A percentile compares a stretch with the other conserved stretches of the same genome.
Evolutionary conservation across 2,113 vertebrate species (phyloP).

Genomic region (Erinaceus europaeus): DNA sequence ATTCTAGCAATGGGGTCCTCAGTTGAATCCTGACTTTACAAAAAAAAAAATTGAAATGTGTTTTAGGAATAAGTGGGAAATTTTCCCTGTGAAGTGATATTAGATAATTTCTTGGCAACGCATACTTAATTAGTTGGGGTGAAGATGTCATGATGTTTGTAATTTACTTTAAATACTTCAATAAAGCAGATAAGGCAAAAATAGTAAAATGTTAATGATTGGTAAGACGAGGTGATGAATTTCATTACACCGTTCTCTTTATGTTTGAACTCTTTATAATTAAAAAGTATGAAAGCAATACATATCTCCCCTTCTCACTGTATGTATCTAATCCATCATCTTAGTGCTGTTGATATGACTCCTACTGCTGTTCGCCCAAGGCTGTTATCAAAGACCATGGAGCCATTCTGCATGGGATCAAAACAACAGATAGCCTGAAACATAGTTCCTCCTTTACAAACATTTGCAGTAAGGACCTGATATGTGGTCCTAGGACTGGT

Average conservation of each 20-base stretch:
- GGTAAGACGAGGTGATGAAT: neutral
- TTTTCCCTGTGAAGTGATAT: neutral
- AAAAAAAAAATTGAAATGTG: too few species aligned
- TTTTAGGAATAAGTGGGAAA: neutral
- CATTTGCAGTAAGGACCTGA: neutral
- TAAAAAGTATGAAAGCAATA: constrained; percentile 30
- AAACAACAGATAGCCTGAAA: neutral
- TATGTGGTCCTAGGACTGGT: fast-evolving
- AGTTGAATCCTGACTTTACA: neutral
- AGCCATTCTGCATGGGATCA: neutral
- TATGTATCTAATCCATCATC: neutral
- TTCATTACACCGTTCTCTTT: neutral
- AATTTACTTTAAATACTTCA: constrained; percentile 46
- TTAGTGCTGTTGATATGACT: neutral
- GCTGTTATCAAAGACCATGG: neutral
- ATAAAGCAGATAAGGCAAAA: constrained; percentile 54
- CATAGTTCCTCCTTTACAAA: neutral
- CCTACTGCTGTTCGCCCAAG: neutral
- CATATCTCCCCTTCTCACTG: neutral
- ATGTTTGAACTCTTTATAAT: constrained; percentile 14
- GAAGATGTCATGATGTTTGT: constrained; percentile 24
- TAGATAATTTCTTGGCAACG: neutral
- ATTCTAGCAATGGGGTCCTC: too few species aligned
- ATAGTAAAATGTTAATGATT: constrained; percentile 11
- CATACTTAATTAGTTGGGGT: constrained; percentile 36